These are phyloP conservation scores for Nomada fucata DNA, from an alignment of 2,888 invertebrate species.

Conservation along the genomic window DNA sequence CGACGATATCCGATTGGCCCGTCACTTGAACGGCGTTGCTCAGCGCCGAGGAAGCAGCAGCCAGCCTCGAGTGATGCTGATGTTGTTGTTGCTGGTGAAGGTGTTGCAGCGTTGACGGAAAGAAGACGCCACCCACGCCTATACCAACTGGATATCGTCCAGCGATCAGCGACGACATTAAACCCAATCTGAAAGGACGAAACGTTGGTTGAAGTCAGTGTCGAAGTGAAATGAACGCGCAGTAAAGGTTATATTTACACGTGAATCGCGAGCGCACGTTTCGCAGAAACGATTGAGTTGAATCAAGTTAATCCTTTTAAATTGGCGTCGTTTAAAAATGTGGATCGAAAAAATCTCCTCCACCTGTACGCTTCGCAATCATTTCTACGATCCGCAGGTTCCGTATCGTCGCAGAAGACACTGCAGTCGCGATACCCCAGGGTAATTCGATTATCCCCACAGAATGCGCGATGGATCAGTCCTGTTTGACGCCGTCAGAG, in stretches of 20 bases:
- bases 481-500: constrained; percentile 15
- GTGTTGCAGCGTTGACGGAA: constrained; percentile 81
- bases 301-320: no score
- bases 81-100: constrained; percentile 81
- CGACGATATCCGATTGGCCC: constrained; percentile 78
- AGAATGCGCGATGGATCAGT: constrained; percentile 7
- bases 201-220: background rate
- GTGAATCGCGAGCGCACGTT: background rate
- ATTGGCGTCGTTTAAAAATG: no score
- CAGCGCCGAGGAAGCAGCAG: constrained; percentile 79
- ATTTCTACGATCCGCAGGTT: no score
- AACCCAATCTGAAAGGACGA: constrained; percentile 76
- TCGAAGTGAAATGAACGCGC: background rate
- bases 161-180: constrained; percentile 82
- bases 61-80: constrained; percentile 79
- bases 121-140: constrained; percentile 81
- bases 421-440: no score
- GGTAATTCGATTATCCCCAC: constrained; percentile 23
- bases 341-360: no score
- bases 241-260: background rate
- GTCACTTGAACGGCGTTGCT: constrained; percentile 77
- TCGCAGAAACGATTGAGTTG: no score
- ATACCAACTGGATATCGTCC: constrained; percentile 81
- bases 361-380: no score
- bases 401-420: no score